Base-by-base conservation (phyloP, 2,113 vertebrate species). In the Neogobius melanostomus region DNA sequence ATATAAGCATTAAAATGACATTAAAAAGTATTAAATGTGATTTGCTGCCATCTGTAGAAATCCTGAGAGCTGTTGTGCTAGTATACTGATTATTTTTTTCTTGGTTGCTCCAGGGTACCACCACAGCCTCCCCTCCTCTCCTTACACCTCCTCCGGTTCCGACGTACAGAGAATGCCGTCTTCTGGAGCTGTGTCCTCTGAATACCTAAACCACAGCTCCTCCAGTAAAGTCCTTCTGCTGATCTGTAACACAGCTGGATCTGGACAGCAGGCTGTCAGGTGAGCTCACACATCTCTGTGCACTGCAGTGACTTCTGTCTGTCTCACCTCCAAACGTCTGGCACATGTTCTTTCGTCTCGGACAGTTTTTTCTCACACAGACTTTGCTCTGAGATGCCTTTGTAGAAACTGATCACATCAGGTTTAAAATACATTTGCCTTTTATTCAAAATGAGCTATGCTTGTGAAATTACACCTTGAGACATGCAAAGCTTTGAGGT, bases 191-290 rank as follows among this genome's bases (percentile, higher is more conserved):
- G 69, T 89, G 60, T 95, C 95, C 65, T 93, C 93, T 0, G 95
- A 95, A 69, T 90, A 92, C 79, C 89, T 93, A 77, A 92, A 93
- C 76, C 87, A 91, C 5, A 83, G 82, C 0, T 60, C 76, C 0
- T 79, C 89, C 14, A 63, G 81, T 36, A 94, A 91, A 86, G 76
- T 97, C 72, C 85, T 95, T 17, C 91, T 98, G 36, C 92, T 98
- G 76, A 85, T 97, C 82, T 98, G 96, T 83, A 95, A 96, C 88
- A 85, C 93, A 0, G 91, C 88, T 0, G 94, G 94, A 4, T 79
- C 90, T 0, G 94, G 93, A 4, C 88, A 91, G 46, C 93, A 92
- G 68, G 94, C 93, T 0, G 76, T 91, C 88, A 95, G 97, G 97
- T 98, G 90, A 83, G 77, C 70, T 28, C 47, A 52, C 49, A 9